These are phyloP conservation scores for Drosophila helvetica DNA, from an alignment of 2,888 invertebrate species.

Conservation along the genomic window DNA sequence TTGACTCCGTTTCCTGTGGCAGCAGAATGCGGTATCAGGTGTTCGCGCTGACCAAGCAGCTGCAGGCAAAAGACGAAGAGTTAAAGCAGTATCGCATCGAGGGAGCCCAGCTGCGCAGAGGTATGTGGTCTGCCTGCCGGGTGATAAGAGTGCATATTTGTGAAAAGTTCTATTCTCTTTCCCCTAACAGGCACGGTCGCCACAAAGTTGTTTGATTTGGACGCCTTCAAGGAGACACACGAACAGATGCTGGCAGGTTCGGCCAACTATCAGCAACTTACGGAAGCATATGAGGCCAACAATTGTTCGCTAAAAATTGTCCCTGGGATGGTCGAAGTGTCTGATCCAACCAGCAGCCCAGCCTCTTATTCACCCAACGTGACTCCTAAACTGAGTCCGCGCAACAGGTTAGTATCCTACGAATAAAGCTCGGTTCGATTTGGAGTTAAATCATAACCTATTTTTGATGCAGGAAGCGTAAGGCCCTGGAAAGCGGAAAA, in stretches of 20 bases:
- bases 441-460: neutral
- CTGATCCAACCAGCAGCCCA: neutral
- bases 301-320: neutral
- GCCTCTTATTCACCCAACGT: neutral
- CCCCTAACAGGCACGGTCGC: conserved; percentile 67
- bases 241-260: conserved; percentile 32
- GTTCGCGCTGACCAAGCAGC: conserved; percentile 55
- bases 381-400: conserved; percentile 37
- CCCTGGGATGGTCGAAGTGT: neutral
- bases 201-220: conserved; percentile 66
- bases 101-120: conserved; percentile 72
- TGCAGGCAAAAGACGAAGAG: conserved; percentile 80
- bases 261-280: conserved; percentile 10
- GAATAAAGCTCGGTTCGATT: neutral
- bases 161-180: conserved; percentile 1
- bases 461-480: conserved; percentile 70
- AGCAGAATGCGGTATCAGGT: conserved; percentile 58
- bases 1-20: conserved; percentile 59
- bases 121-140: conserved; percentile 53
- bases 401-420: conserved; percentile 42
- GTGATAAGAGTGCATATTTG: neutral
- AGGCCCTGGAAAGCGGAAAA: conserved; percentile 55
- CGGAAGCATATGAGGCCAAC: neutral
- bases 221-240: conserved; percentile 49
- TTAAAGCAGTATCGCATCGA: conserved; percentile 79